Percentiles rank a stretch among this genome's conserved stretches.
These are phyloP conservation scores for Drosophila buzzatii DNA, from an alignment of 2,888 invertebrate genomes.

Conservation along the genomic window DNA sequence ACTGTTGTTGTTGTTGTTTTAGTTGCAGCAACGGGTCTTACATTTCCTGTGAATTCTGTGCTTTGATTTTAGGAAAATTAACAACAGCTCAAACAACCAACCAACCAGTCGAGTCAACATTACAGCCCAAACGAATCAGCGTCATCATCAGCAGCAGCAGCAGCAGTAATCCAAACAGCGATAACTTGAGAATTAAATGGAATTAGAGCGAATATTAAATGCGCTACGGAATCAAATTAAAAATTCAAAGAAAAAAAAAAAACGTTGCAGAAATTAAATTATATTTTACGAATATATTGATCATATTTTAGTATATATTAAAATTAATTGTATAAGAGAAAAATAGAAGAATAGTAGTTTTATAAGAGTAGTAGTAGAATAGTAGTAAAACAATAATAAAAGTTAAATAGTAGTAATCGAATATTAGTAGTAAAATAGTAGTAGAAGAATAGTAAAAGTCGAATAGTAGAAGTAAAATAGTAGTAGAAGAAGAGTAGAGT, in stretches of 20 bases:
- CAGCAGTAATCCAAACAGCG: constrained; percentile 50
- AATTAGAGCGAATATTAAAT: constrained; percentile 29
- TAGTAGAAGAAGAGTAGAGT: too few species aligned
- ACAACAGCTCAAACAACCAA: constrained; percentile 76
- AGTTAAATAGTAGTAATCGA: too few species aligned
- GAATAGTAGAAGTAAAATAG: too few species aligned
- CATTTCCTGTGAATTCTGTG: constrained; percentile 81
- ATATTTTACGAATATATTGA: too few species aligned
- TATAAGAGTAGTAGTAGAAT: too few species aligned
- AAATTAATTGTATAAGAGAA: too few species aligned
- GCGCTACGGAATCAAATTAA: constrained; percentile 6
- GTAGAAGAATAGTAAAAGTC: too few species aligned
- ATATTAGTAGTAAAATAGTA: too few species aligned
- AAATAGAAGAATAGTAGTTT: too few species aligned
- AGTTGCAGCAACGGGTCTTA: constrained; percentile 63
- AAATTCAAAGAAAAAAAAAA: not conserved
- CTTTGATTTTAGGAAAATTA: constrained; percentile 81
- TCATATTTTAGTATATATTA: too few species aligned
- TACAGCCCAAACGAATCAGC: constrained; percentile 77
- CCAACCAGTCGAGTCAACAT: constrained; percentile 78
- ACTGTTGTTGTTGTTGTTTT: constrained; percentile 39
- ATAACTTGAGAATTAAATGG: constrained; percentile 27
- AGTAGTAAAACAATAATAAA: too few species aligned
- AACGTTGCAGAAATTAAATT: too few species aligned
- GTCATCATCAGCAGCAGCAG: constrained; percentile 70